Evolutionary conservation across 2,888 invertebrate genomes (phyloP).

Genomic region (Athalia rosae): DNA sequence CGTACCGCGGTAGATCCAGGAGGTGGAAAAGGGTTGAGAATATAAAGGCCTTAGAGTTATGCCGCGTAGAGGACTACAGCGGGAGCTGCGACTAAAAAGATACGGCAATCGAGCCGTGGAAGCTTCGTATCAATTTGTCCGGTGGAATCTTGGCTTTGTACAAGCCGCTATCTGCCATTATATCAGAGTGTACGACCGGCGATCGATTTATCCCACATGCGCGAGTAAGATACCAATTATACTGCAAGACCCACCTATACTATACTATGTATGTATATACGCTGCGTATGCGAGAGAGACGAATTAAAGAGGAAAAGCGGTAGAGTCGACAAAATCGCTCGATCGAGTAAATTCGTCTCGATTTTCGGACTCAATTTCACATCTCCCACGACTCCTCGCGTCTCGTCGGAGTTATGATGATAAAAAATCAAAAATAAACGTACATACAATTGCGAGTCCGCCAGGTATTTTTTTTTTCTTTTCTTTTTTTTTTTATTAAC

Average conservation of each 20-base stretch:
- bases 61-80: constrained; percentile 7
- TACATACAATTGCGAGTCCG: neutral
- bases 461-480: constrained; percentile 4
- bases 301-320: too few species aligned
- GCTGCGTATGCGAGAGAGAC: too few species aligned
- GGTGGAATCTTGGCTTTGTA: constrained; percentile 69
- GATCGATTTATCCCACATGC: constrained; percentile 64
- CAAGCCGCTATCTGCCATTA: constrained; percentile 70
- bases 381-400: too few species aligned
- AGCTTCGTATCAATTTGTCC: constrained; percentile 71
- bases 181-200: constrained; percentile 63
- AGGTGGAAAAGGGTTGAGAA: constrained; percentile 9
- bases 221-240: constrained; percentile 65
- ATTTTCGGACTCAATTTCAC: too few species aligned
- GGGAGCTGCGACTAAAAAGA: constrained; percentile 41
- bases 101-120: constrained; percentile 39
- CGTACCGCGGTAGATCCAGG: neutral
- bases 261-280: neutral
- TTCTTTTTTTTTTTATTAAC: constrained; percentile 60
- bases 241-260: constrained; percentile 9
- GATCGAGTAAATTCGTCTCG: too few species aligned
- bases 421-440: too few species aligned
- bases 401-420: too few species aligned
- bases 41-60: constrained; percentile 29
- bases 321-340: too few species aligned